Conservation (phyloP, 2,113 vertebrate genomes). For the Pseudopodoces humilis region DNA sequence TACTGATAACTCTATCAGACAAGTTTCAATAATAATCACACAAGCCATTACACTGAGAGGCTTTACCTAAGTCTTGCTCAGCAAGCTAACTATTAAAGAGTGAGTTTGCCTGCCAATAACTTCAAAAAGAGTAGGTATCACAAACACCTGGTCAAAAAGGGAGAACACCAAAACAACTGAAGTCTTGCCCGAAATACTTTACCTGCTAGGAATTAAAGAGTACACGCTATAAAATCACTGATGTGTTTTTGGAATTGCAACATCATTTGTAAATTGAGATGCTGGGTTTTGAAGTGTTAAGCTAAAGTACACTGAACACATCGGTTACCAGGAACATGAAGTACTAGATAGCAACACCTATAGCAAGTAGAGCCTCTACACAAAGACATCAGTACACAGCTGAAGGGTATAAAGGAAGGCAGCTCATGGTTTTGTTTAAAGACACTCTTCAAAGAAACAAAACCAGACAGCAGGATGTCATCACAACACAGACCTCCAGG, state of each 20-base stretch:
- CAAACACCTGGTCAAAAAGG: not conserved
- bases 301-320: not conserved
- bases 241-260: not conserved
- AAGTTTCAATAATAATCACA: not conserved
- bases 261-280: not conserved
- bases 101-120: not conserved
- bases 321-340: not conserved
- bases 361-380: not conserved
- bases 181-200: not conserved
- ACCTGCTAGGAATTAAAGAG: not conserved
- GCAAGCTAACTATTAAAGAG: not conserved
- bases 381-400: not conserved
- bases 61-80: not conserved
- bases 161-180: not conserved
- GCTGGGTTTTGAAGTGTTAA: not conserved
- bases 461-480: not conserved
- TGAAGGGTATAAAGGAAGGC: conserved; percentile 5
- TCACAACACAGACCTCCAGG: not conserved
- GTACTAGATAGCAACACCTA: not conserved
- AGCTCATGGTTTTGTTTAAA: not conserved
- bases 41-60: not conserved
- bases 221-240: not conserved
- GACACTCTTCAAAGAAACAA: conserved; percentile 26
- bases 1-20: not conserved
- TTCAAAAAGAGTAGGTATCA: not conserved